These are phyloP conservation scores for Graphium colonna DNA, from an alignment of 2,888 invertebrate species.

Conservation along the genomic window DNA sequence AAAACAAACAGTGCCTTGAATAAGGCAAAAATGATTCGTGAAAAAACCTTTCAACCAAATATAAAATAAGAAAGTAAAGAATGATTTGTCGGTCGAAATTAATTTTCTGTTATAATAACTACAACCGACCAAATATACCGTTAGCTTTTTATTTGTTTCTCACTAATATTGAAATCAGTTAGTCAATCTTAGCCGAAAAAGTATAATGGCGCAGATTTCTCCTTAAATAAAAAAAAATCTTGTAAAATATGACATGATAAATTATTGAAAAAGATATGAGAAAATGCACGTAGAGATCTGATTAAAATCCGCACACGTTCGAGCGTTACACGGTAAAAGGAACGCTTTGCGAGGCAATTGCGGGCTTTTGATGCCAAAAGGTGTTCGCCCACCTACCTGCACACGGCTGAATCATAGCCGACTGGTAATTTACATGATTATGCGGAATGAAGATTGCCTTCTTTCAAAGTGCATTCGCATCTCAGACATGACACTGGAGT, in stretches of 20 bases:
- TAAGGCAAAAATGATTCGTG: too few species aligned
- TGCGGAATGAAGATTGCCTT: constrained; percentile 16
- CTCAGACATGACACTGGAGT: not conserved
- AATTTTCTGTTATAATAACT: too few species aligned
- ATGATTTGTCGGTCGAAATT: too few species aligned
- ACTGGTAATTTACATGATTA: constrained; percentile 15
- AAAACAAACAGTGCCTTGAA: too few species aligned
- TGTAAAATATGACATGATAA: not conserved
- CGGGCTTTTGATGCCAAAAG: not conserved
- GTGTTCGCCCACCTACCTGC: not conserved
- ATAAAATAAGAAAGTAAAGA: too few species aligned
- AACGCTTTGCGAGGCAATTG: not conserved
- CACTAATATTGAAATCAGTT: not conserved
- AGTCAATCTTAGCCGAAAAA: too few species aligned
- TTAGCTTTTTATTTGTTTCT: too few species aligned
- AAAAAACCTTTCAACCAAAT: too few species aligned
- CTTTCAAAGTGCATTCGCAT: constrained; percentile 14
- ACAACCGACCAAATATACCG: too few species aligned
- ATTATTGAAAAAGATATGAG: not conserved
- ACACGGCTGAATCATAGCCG: constrained; percentile 14
- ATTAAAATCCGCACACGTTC: not conserved
- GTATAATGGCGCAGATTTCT: too few species aligned
- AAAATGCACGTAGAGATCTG: not conserved
- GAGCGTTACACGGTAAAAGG: not conserved
- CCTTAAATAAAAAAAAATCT: not conserved